These are phyloP conservation scores for Apocrypta bakeri DNA, from an alignment of 1,140 invertebrate species.

Conservation along the genomic window DNA sequence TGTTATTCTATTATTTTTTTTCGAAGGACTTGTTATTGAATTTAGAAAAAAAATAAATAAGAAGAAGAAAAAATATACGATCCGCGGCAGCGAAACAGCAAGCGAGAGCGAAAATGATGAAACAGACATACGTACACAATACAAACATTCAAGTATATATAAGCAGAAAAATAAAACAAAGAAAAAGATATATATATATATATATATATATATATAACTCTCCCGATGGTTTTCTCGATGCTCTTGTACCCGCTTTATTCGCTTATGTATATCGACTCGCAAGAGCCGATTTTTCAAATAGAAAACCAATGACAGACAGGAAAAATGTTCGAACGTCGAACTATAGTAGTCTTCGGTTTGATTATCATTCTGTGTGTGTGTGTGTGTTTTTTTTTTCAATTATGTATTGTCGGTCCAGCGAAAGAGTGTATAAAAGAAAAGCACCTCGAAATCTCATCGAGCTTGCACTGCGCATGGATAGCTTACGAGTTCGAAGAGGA, in stretches of 20 bases:
- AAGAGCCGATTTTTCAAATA: neutral
- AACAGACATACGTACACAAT: neutral
- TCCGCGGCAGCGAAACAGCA: neutral
- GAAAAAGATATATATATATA: too few relatives aligned
- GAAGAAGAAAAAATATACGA: too few relatives aligned
- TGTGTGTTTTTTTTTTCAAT: neutral
- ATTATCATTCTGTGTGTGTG: conserved; percentile 35
- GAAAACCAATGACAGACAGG: neutral
- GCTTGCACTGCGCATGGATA: neutral
- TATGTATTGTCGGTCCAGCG: neutral
- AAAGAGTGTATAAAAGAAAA: conserved; percentile 10
- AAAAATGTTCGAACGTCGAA: conserved; percentile 11
- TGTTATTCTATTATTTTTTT: too few relatives aligned
- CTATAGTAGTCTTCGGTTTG: conserved; percentile 15
- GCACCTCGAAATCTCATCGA: neutral
- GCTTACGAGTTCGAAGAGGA: neutral
- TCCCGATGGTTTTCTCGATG: neutral
- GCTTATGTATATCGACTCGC: neutral
- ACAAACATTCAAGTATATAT: neutral
- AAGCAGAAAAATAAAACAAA: conserved; percentile 11
- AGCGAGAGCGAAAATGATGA: neutral
- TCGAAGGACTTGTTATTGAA: conserved; percentile 17
- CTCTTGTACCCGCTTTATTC: neutral
- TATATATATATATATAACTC: too few relatives aligned
- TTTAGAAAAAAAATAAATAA: too few relatives aligned